These are phyloP conservation scores for Myotis davidii DNA, from an alignment of 2,113 vertebrate species.

Conservation along the genomic window DNA sequence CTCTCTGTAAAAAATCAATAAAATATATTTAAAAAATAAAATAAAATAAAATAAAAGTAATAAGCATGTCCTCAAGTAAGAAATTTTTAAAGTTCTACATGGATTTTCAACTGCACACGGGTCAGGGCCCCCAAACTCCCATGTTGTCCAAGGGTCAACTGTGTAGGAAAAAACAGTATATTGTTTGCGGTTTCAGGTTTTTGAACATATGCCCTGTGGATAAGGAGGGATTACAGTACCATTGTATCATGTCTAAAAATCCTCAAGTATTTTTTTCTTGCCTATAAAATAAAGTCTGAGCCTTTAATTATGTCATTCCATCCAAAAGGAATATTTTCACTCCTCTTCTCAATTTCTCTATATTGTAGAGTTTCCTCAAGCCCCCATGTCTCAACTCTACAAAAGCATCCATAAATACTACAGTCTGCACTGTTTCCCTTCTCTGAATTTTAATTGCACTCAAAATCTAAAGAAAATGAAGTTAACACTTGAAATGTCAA, in stretches of 20 bases:
- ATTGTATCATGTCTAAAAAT: slow-evolving; percentile 6
- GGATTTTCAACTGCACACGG: background rate
- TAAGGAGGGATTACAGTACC: background rate
- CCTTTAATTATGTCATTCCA: background rate
- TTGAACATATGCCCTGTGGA: background rate
- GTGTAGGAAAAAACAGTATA: background rate
- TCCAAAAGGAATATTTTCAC: slow-evolving; percentile 11
- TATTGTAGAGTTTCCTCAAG: slow-evolving; percentile 10
- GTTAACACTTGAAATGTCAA: slow-evolving; percentile 54
- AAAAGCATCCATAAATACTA: background rate
- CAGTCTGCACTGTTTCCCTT: background rate
- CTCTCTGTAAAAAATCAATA: no score
- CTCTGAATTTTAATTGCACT: background rate
- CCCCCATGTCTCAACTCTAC: background rate
- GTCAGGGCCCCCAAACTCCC: background rate
- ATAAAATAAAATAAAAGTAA: no score
- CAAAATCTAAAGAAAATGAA: slow-evolving; percentile 16
- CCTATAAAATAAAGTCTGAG: background rate
- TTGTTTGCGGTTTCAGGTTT: background rate
- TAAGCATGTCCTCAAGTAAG: no score
- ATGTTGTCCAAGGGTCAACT: background rate
- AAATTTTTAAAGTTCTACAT: background rate
- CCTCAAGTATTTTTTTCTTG: background rate
- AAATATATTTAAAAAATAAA: no score
- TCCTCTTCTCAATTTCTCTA: background rate